phyloP scores from a whole-genome alignment of 2,113 vertebrate species.

The Lamprotornis superbus region DNA sequence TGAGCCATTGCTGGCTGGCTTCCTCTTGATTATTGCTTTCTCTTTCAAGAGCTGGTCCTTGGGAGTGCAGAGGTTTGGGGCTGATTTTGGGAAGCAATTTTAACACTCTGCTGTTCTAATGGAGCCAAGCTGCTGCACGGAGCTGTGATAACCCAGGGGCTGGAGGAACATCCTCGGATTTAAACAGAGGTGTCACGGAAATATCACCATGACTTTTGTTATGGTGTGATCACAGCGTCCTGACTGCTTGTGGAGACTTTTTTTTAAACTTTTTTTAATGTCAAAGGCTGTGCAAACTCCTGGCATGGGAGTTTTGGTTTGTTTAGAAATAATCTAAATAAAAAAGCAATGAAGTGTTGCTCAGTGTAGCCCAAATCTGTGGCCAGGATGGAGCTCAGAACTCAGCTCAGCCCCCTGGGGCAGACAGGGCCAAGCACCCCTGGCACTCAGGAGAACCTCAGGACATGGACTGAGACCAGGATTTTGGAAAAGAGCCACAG shows the following conservation, averaged over 20 bases:
- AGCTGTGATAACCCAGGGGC: neutral
- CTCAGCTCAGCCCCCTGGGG: no score
- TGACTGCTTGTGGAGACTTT: neutral
- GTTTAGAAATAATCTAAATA: neutral
- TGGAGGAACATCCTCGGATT: neutral
- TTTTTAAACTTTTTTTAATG: neutral
- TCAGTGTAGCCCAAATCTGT: rapidly evolving
- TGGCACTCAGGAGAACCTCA: neutral
- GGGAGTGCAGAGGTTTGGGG: slow-evolving; percentile 50
- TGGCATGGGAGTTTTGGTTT: neutral
- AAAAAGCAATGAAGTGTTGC: neutral
- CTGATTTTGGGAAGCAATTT: slow-evolving; percentile 35
- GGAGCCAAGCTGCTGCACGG: slow-evolving; percentile 24
- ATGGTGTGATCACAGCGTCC: neutral
- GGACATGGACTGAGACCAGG: rapidly evolving
- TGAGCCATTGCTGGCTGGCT: slow-evolving; percentile 63
- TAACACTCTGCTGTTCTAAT: neutral
- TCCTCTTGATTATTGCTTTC: slow-evolving; percentile 72
- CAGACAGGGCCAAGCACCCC: neutral
- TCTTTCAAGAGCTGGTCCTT: slow-evolving; percentile 61
- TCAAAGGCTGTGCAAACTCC: neutral
- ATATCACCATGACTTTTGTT: neutral
- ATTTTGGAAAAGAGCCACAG: neutral
- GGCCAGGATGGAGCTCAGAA: neutral
- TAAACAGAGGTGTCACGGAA: neutral